Evolutionary conservation across 2,888 invertebrate species (phyloP).

Genomic region (Drosophila conformis): DNA sequence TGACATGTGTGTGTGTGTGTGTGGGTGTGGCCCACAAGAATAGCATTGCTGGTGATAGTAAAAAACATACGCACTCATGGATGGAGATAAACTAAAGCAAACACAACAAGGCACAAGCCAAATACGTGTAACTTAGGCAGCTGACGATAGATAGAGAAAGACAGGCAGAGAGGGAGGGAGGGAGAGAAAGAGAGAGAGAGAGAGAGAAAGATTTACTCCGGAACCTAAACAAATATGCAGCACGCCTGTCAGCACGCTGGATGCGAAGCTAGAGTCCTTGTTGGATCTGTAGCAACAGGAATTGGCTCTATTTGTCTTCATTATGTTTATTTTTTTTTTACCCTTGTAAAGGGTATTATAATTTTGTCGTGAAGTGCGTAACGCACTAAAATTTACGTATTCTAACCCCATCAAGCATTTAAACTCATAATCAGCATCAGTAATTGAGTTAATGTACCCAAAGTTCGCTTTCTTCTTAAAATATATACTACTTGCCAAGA

Average conservation of each 20-base stretch:
- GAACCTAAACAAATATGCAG: slow-evolving; percentile 71
- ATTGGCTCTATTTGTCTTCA: slow-evolving; percentile 64
- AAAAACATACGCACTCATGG: slow-evolving; percentile 23
- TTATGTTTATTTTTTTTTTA: slow-evolving; percentile 34
- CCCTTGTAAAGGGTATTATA: background rate
- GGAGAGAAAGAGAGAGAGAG: background rate
- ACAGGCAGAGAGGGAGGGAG: background rate
- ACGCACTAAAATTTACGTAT: background rate
- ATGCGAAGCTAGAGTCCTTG: background rate
- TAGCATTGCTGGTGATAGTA: slow-evolving; percentile 54
- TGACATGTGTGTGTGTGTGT: slow-evolving; percentile 18
- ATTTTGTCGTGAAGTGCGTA: background rate
- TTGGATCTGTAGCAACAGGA: slow-evolving; percentile 50
- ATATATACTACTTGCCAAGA: background rate
- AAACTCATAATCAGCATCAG: background rate
- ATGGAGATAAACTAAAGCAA: slow-evolving; percentile 45
- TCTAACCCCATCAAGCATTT: background rate
- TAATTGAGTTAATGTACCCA: background rate
- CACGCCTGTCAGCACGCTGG: slow-evolving; percentile 40
- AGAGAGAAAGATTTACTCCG: slow-evolving; percentile 10
- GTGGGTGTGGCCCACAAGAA: slow-evolving; percentile 20
- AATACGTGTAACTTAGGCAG: slow-evolving; percentile 6
- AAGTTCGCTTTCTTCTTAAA: background rate
- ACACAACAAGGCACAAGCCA: slow-evolving; percentile 43
- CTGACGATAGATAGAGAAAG: background rate